Base-by-base conservation (phyloP, 2,888 invertebrate genomes). In the Torymus tubicola region DNA sequence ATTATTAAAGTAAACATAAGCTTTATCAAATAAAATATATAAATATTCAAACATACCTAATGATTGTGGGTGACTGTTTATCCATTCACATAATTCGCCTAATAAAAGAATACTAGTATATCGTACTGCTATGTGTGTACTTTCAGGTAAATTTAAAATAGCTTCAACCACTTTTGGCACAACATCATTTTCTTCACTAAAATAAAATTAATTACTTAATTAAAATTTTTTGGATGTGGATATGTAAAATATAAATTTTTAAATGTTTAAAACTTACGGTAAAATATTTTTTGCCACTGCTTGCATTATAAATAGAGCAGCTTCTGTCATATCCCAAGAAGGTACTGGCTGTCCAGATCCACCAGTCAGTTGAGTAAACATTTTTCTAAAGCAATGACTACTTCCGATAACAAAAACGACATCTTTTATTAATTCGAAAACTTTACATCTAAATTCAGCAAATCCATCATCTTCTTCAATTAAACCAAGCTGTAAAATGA, bases 341-440 rank as follows among this genome's bases (percentile, higher is more conserved):
- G 95, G 94, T 77, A 92, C 87, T 60, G 88, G 87, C 2, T 87
- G 84, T 14, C 87, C 87, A 58, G 85, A 83, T 12, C 84, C 88
- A 55, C 87, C 88, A 2, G 88, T 89, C 50, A 98, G 92, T 72
- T 95, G 94, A 0, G 95, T 90, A 89, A 96, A 96, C 96, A 98
- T 97, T 92, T 98, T 97, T 76, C 95, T 93, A 91, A 99, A 98
- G 90, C 97, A 97, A 53, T 95, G 94, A 81, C 96, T 95, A 52
- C 98, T 98, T 1, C 98, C 98, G 82, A 99, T 96, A 75, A 99
- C 96, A 91, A 99, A 99, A 61, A 98, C 97, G 65, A 99, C 97
- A 89, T 99, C 99, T 90, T 98, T 98, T 83, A 99, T 96, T 78
- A 99, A 92, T 89, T 99, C 99, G 52, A 96, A 95, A 18, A 98